Evolutionary conservation across 2,888 invertebrate species (phyloP).

Genomic region (Pterobdella sp.): DNA sequence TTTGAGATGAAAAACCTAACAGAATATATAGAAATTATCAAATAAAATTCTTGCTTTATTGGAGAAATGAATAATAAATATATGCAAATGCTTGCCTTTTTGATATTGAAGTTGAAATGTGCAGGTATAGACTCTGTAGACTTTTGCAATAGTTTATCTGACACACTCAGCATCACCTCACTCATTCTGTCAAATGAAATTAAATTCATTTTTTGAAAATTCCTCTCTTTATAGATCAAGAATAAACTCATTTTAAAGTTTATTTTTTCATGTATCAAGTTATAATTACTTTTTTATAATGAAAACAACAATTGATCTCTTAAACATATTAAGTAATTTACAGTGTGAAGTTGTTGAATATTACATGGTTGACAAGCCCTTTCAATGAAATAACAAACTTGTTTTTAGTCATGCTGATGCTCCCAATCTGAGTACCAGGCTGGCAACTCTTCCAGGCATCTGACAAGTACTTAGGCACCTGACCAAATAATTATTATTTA

Average conservation of each 20-base stretch:
- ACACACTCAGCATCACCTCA: conserved; percentile 14
- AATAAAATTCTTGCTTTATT: no score
- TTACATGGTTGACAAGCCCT: neutral
- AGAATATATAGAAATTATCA: no score
- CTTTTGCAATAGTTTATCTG: neutral
- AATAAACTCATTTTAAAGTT: no score
- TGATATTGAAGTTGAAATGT: conserved; percentile 3
- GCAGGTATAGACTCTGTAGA: neutral
- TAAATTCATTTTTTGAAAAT: neutral
- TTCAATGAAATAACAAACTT: neutral
- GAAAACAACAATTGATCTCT: neutral
- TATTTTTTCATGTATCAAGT: no score
- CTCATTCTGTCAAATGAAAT: neutral
- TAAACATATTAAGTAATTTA: neutral
- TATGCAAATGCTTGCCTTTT: no score
- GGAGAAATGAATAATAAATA: no score
- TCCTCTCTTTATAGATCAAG: neutral
- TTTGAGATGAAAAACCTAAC: no score
- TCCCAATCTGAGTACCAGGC: conserved; percentile 86
- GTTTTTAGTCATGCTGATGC: conserved; percentile 64
- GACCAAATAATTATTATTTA: conserved; percentile 27
- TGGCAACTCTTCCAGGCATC: conserved; percentile 87
- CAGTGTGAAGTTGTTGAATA: neutral
- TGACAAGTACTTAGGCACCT: conserved; percentile 84
- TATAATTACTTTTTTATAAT: no score